Base-by-base conservation (phyloP, 2,113 vertebrate species). In the Gulo gulo region DNA sequence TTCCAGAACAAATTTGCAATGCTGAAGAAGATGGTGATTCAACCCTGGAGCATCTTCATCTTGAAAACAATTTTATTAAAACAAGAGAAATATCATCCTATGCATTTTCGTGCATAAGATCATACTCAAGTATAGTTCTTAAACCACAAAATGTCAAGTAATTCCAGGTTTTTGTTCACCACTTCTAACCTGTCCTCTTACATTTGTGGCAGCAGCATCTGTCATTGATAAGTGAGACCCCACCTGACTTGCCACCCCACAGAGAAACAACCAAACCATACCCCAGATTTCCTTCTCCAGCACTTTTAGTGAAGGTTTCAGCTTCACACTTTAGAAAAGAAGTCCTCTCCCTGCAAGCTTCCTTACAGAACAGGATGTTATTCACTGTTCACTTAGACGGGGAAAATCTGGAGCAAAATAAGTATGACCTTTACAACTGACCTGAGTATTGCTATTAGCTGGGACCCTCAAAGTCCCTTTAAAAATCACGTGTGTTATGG, bases 21-120 rank as follows among this genome's bases (percentile, higher is more conserved):
- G 96, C 95, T 16, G 97, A 97, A 47, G 97, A 50, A 65, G 97
- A 81, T 0, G 97, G 97, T 26, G 99, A 99, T 71, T 99, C 99
- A n/a, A 99, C 95, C 59, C 76, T 99, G 91, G 99, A 99, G 97
- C 99, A 99, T 0, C 94, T 99, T 97, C 99, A 99, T 95, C 99
- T 99, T 76, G 99, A 99, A 94, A 99, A 99, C 97, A 99, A 99
- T 98, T 99, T 99, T 14, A 99, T 99, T n/a, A 99, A 99, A 93
- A 98, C 98, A 3, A 98, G 99, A 88, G 99, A 99, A 93, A 98
- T 99, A 57, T 99, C 99, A 14, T 98, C 99, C 4, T 98, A 99
- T 1, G 99, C 99, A 21, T 99, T 99, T 98, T 99, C 99, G 86
- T 99, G 99, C 83, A 99, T 99, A 59, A 99, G 99, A 91, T 99